Percentiles rank a stretch among this genome's conserved stretches.
These are phyloP conservation scores for Anas platyrhynchos DNA, from an alignment of 2,113 vertebrate species.

Conservation along the genomic window DNA sequence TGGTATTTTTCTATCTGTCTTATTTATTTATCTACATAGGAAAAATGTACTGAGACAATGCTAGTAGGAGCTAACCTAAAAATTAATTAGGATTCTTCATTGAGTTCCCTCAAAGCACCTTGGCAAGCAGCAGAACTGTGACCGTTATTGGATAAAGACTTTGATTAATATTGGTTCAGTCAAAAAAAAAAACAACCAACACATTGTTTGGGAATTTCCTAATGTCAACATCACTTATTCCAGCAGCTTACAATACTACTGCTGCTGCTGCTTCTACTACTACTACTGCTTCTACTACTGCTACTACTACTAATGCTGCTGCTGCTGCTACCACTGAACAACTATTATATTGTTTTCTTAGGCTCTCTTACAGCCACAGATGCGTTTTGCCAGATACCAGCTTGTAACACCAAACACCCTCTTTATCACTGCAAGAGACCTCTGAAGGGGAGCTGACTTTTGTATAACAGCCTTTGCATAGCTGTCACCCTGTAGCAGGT, in stretches of 20 bases:
- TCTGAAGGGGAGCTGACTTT: neutral
- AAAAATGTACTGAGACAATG: neutral
- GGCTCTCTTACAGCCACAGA: rapidly evolving
- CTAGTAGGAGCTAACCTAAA: neutral
- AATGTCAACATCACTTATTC: neutral
- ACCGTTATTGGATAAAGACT: neutral
- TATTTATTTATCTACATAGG: neutral
- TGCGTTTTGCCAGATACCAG: neutral
- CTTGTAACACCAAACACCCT: rapidly evolving
- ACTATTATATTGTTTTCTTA: neutral
- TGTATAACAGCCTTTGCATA: neutral
- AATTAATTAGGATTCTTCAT: neutral
- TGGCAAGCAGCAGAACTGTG: neutral
- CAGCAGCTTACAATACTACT: neutral
- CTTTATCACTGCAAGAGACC: neutral
- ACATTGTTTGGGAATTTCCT: neutral
- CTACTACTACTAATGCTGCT: too few relatives aligned
- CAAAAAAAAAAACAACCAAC: neutral
- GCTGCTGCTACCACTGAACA: neutral
- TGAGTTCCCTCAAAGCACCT: neutral
- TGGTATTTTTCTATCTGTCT: neutral
- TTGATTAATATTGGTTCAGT: neutral
- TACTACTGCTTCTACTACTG: neutral
- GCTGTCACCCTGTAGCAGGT: neutral
- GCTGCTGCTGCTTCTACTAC: too few relatives aligned